Conservation (phyloP, 2,113 vertebrate genomes). For the Tragelaphus scriptus region DNA sequence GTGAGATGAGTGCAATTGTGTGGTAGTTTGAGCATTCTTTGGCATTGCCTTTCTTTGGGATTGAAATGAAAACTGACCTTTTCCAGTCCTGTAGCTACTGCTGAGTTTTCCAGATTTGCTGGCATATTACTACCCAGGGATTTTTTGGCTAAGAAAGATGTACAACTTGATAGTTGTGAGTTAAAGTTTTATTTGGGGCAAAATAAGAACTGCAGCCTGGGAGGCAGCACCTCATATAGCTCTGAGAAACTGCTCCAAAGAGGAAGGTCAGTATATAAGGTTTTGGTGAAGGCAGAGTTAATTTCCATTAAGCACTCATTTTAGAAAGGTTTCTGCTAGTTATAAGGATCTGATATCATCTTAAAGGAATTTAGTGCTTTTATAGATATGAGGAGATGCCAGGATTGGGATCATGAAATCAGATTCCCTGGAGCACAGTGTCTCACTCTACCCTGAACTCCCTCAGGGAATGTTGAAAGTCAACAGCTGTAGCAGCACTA, state of each 20-base stretch:
- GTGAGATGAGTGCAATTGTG: neutral
- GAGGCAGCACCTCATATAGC: neutral
- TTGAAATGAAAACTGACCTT: neutral
- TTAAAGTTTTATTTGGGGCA: neutral
- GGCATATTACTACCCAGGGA: neutral
- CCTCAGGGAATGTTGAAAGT: neutral
- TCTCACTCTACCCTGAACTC: neutral
- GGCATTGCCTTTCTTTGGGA: neutral
- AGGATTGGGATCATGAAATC: too few relatives aligned
- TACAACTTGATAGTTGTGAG: neutral
- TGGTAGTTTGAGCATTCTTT: neutral
- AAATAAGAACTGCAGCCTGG: neutral
- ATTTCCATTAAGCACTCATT: neutral
- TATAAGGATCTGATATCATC: neutral
- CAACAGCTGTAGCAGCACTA: neutral
- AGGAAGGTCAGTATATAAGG: neutral
- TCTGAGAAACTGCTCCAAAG: neutral
- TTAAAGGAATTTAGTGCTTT: too few relatives aligned
- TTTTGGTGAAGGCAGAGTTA: neutral
- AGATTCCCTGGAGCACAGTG: too few relatives aligned
- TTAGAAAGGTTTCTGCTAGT: neutral
- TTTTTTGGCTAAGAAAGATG: neutral
- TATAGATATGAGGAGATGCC: too few relatives aligned
- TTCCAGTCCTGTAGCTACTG: neutral
- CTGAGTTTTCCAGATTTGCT: neutral